phyloP scores from a whole-genome alignment of 2,888 invertebrate species.

The Didymodactylos carnosus region DNA sequence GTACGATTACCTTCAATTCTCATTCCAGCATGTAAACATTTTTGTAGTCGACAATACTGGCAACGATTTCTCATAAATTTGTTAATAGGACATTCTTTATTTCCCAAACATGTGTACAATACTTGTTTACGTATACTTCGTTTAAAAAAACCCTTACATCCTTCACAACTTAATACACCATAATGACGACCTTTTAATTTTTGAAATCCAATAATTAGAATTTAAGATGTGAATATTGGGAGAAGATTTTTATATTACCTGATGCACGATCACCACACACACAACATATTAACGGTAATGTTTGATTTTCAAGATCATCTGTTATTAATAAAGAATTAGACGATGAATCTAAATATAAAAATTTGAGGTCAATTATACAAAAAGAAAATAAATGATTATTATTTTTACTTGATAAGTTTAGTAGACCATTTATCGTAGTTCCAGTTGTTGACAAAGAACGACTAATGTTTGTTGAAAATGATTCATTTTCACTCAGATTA shows the following conservation, averaged over 20 bases:
- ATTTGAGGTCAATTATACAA: no score
- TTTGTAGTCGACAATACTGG: constrained; percentile 13
- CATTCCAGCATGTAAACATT: constrained; percentile 12
- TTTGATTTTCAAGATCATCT: no score
- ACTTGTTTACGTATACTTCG: constrained; percentile 12
- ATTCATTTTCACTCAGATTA: no score
- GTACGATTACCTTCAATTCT: constrained; percentile 11
- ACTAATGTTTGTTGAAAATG: no score
- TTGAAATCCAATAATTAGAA: not conserved
- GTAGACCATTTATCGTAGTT: no score
- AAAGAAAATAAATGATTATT: no score
- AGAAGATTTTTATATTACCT: not conserved
- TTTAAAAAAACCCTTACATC: constrained; percentile 14
- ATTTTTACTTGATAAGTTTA: no score
- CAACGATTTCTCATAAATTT: constrained; percentile 13
- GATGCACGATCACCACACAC: not conserved
- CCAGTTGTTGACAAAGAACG: no score
- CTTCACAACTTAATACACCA: constrained; percentile 8
- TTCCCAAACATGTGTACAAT: constrained; percentile 10
- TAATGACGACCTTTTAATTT: constrained; percentile 11
- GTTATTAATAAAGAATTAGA: no score
- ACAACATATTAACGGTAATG: not conserved
- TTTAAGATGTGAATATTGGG: not conserved
- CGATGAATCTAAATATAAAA: no score
- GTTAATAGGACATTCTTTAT: constrained; percentile 9